Percentiles rank a stretch among this genome's conserved stretches.
These are phyloP conservation scores for Paramormyrops kingsleyae DNA, from an alignment of 2,113 vertebrate species.

Conservation along the genomic window DNA sequence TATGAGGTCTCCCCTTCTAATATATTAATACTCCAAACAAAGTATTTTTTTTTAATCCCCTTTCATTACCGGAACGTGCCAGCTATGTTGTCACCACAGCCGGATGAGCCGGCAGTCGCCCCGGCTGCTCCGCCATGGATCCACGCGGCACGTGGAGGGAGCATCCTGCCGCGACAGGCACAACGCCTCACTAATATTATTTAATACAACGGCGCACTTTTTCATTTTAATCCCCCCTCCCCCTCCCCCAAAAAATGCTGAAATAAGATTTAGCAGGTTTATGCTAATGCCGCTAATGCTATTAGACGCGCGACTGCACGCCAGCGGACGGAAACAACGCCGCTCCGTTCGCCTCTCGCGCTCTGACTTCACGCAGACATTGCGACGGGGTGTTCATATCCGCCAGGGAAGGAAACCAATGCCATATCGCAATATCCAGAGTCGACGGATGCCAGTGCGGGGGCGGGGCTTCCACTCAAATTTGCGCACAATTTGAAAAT, in stretches of 20 bases:
- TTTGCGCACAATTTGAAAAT: not conserved
- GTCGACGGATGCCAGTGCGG: not conserved
- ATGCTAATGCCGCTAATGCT: constrained; percentile 11
- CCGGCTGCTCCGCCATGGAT: not conserved
- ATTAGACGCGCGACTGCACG: not conserved
- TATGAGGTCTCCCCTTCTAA: not conserved
- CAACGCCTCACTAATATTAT: not conserved
- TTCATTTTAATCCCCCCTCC: not conserved
- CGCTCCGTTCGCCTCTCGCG: not conserved
- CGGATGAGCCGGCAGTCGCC: no score
- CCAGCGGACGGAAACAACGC: not conserved
- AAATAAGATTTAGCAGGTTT: constrained; percentile 16
- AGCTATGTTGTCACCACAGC: not conserved
- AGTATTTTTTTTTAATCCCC: not conserved
- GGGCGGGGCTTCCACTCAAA: not conserved
- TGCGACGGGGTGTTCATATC: not conserved
- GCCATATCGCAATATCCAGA: not conserved
- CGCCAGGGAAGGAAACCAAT: not conserved
- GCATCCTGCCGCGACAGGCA: not conserved
- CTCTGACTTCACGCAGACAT: not conserved
- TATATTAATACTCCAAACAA: not conserved
- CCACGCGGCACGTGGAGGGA: not conserved
- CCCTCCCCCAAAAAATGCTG: not conserved
- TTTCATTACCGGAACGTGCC: not conserved
- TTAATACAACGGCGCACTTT: not conserved